Base-by-base conservation (phyloP, 2,113 vertebrate genomes). In the Marmota flaviventris region DNA sequence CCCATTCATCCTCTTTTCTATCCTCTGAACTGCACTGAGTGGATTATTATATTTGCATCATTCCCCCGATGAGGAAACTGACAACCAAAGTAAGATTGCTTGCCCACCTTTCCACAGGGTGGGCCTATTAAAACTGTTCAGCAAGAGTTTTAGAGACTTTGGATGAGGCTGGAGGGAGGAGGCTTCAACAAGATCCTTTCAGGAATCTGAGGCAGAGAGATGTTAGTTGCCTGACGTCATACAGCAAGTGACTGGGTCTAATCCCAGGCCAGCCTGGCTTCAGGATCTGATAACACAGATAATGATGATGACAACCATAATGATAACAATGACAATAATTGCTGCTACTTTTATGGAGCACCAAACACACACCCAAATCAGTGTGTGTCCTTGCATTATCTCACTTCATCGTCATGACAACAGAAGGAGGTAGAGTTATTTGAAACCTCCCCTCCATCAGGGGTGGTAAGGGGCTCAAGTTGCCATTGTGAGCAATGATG, bases 351-450 rank as follows among this genome's bases (percentile, higher is more conserved):
- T 92, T 70, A 90, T 39, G 45, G 78, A 77, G 56, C 48, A 58
- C 48, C 25, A 27, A 63, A 72, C 69, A 72, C 17, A 6, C 51
- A 51, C 51, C 58, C 24, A 34, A 86, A 82, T 70, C 16, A 37
- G 42, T 48, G 24, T 39, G 25, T 75, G 16, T 94, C 75, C 53
- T 22, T 87, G 48, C 67, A 45, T 95, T 83, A 67, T 90, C 81
- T 95, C 93, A 67, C 34, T 67, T 86, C 25, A 90, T 85, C 84
- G 87, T 84, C 45, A 20, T 34, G 81, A 87, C 83, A 56, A n/a
- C 56, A 37, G 24, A 24, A 0, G 34, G 84, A 95, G 63, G 65
- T 24, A 56, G 45, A 42, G 22, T 67, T 51, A 72, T 81, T 81
- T 42, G 12, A 85, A 94, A 34, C 2, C 53, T 27, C 56, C 24